Evolutionary conservation across 2,888 invertebrate genomes (phyloP), one percentile per base, ranked within the genome.

Genomic region (Augiades crinisus): DNA sequence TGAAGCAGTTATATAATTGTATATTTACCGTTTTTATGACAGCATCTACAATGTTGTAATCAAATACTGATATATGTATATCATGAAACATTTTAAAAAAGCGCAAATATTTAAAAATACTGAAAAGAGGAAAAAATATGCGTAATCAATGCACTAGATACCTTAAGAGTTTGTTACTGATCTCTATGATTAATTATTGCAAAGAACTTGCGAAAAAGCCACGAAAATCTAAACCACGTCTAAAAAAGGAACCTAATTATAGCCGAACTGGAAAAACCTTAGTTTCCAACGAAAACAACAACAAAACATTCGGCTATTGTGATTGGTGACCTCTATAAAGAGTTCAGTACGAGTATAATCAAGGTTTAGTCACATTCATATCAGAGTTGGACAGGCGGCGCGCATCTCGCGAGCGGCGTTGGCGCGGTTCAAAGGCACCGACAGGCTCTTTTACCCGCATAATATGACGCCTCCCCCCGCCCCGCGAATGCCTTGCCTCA

Each of bases 391-490:
- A 86, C 84, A 82, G 81, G 87, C 86, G 82, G 81, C 76, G 85
- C 79, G 76, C 78, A 77, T 75, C 77, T 72, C 70, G 65, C 70
- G 68, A 63, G 62, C 67, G 64, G 66, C 70, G 78, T 72, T 41
- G 27, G 75, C 75, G 64, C 77, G 75, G 82, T 84, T 89, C 89
- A 89, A 89, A 89, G 89, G 88, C 81, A 85, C 89, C 88, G 88
- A 87, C 87, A 88, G 82, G 78, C 86, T 90, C 86, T 85, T 89
- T 88, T 88, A 88, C 87, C 88, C 81, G 86, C 86, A 85, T 89
- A 89, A 90, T 89, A 87, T 88, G 88, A 89, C 86, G 86, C 82
- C 82, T 76, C 78, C 81, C 78, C 80, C 70, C 75, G 78, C 75
- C 80, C 82, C 75, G 81, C 82, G 72, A 81, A 81, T 80, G 75